Percentiles rank a stretch among this genome's conserved stretches.
Conservation (phyloP, 2,113 vertebrate genomes). For the Fregata magnificens region DNA sequence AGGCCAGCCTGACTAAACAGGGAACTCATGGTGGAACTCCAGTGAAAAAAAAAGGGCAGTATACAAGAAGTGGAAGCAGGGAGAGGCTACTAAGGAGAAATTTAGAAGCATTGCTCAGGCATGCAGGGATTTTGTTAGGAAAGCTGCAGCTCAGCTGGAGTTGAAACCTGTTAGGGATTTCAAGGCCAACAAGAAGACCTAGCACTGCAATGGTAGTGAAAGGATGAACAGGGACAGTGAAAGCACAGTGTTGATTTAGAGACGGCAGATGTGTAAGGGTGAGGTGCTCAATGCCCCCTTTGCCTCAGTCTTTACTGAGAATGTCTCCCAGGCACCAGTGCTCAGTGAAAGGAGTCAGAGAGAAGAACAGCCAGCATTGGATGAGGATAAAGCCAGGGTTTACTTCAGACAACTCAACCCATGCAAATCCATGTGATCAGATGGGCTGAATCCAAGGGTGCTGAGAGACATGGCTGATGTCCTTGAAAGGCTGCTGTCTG, state of each 20-base stretch:
- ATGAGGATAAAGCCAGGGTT: not conserved
- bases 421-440: not conserved
- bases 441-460: not conserved
- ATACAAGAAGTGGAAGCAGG: not conserved
- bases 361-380: not conserved
- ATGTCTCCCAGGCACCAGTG: not conserved
- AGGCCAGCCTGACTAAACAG: not conserved
- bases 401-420: not conserved
- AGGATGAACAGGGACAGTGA: not conserved
- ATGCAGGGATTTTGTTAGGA: not conserved
- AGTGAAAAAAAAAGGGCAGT: not conserved
- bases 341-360: not conserved
- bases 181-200: not conserved
- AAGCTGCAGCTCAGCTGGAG: not conserved
- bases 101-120: not conserved
- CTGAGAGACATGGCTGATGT: not conserved
- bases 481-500: not conserved
- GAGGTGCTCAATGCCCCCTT: not conserved
- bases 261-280: not conserved
- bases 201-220: not conserved
- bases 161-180: not conserved
- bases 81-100: not conserved
- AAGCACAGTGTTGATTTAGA: not conserved
- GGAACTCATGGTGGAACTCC: not conserved
- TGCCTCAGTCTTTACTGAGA: not conserved